Evolutionary conservation across 1,140 invertebrate genomes (phyloP).

Genomic region (Drosophila funebris): DNA sequence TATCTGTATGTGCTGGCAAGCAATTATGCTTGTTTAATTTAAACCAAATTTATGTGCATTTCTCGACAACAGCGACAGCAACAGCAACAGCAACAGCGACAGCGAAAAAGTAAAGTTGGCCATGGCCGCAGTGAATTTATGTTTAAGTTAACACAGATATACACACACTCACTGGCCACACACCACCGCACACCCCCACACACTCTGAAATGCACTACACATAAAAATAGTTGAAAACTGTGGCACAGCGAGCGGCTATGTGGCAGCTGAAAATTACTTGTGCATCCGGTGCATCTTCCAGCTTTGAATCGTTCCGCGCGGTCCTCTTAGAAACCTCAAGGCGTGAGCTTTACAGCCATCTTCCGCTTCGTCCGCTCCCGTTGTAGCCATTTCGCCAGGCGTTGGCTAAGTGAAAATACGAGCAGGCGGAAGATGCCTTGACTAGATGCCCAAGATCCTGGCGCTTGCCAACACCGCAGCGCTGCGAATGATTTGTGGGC

Average conservation of each 20-base stretch:
- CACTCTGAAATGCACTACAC: neutral
- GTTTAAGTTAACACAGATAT: slow-evolving; percentile 15
- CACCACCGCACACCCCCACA: neutral
- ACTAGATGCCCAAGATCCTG: slow-evolving; percentile 16
- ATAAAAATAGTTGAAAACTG: slow-evolving; percentile 40
- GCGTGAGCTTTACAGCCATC: slow-evolving; percentile 75
- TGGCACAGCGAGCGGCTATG: slow-evolving; percentile 30
- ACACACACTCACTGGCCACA: neutral
- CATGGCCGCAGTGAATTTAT: slow-evolving; percentile 42
- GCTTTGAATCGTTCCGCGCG: slow-evolving; percentile 60
- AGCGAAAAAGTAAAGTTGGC: slow-evolving; percentile 46
- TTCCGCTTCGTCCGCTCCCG: slow-evolving; percentile 47
- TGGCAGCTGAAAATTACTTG: slow-evolving; percentile 73
- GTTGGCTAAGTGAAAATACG: slow-evolving; percentile 74
- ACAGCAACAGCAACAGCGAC: slow-evolving; percentile 22
- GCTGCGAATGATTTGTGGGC: slow-evolving; percentile 1
- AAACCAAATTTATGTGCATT: slow-evolving; percentile 62
- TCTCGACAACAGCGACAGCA: slow-evolving; percentile 26
- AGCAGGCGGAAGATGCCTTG: slow-evolving; percentile 67
- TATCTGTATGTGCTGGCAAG: slow-evolving; percentile 48
- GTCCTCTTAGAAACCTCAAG: slow-evolving; percentile 66
- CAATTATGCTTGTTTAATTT: slow-evolving; percentile 75
- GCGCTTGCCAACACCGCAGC: neutral
- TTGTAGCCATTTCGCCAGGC: slow-evolving; percentile 58
- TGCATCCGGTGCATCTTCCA: slow-evolving; percentile 71